Evolutionary conservation across 2,888 invertebrate species (phyloP), one percentile per base, ranked within the genome.

Genomic region (Cynaeus angustus): DNA sequence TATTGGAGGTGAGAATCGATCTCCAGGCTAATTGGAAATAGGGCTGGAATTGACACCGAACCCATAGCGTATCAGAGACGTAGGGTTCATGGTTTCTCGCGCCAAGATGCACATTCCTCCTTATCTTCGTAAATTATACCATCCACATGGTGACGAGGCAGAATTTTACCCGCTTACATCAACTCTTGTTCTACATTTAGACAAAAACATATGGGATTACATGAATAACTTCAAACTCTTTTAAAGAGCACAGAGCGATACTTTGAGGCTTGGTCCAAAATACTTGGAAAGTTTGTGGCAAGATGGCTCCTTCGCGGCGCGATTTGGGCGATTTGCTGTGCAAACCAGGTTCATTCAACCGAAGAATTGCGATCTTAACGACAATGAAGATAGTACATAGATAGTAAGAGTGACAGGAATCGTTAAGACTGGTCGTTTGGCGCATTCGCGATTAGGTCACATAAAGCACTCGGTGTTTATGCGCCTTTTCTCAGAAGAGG

Each of bases 361-460:
- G 50, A 43, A 26, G 21, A 43, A 58, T 48, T 16, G 52, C 41
- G 59, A 46, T 46, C 52, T 50, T 62, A 30, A 66, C 55, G n/a
- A 52, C 66, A 56, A 66, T 37, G 66, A 48, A 66, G 66, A 66
- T 66, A 48, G 56, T 56, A 28, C 33, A 65, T 45, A 58, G 66
- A 59, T 59, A 67, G 66, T 59, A 67, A 59, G 59, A 67, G 58
- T 67, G 66, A 59, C 66, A 52, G 59, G 59, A 70, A 70, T 70
- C 53, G 70, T 59, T 66, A 66, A 66, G 61, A 45, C 45, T 50
- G 52, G 66, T 70, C 59, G 74, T 72, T 70, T 71, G 66, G 75
- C 72, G 77, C 75, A 76, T 77, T 77, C 72, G 72, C 76, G 77
- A 77, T 77, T 77, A 77, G 75, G 75, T 75, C 72, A 69, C 77